These are phyloP conservation scores for Laticauda laticaudata DNA, from an alignment of 2,113 vertebrate species.

Conservation along the genomic window DNA sequence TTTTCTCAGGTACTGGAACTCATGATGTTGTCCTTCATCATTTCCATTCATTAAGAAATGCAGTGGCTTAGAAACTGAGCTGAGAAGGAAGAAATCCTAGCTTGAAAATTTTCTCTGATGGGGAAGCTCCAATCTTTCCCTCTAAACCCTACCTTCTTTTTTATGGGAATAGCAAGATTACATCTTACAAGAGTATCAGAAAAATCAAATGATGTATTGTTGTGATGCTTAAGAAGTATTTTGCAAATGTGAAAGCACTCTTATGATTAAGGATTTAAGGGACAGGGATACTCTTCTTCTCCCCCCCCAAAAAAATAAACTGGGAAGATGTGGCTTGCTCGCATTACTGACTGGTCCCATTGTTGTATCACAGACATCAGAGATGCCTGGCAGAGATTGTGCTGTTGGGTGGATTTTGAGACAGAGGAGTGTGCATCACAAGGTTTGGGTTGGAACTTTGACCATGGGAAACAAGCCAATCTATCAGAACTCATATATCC, in stretches of 20 bases:
- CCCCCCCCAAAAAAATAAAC: conserved; percentile 29
- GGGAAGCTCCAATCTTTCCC: background rate
- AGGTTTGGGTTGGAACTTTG: background rate
- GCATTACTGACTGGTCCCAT: conserved; percentile 31
- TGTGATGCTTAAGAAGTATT: background rate
- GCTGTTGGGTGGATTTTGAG: conserved; percentile 22
- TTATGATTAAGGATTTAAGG: background rate
- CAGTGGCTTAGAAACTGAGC: background rate
- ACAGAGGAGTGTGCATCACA: background rate
- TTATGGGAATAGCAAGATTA: background rate
- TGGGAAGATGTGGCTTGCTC: conserved; percentile 45
- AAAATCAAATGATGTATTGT: background rate
- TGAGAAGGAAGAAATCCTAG: background rate
- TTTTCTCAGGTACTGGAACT: background rate
- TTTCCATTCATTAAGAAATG: background rate
- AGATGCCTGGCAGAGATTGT: background rate
- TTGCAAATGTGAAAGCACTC: background rate
- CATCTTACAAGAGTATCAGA: background rate
- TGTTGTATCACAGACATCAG: conserved; percentile 44
- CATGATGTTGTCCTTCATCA: background rate
- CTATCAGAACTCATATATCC: background rate
- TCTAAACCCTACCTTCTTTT: background rate
- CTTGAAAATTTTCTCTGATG: background rate
- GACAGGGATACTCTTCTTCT: conserved; percentile 26
- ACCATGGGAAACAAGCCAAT: conserved; percentile 54